Conservation (phyloP, 2,888 invertebrate species). For the Trachelus tabidus region DNA sequence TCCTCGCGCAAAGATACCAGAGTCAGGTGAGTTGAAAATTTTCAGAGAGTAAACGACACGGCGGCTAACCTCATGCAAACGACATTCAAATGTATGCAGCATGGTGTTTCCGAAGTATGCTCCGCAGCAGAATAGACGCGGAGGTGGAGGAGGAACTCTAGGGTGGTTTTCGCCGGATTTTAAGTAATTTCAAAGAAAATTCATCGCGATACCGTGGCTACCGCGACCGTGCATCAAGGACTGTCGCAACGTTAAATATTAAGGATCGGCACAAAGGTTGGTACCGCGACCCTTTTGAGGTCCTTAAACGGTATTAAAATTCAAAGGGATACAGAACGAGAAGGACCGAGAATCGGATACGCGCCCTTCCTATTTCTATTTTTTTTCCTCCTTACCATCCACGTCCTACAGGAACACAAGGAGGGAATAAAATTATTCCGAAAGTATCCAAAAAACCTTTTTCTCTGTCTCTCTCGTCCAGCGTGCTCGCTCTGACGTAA, state of each 20-base stretch:
- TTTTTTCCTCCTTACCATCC: not conserved
- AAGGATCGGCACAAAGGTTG: not conserved
- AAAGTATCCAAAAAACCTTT: not conserved
- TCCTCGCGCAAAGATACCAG: not conserved
- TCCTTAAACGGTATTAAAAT: not conserved
- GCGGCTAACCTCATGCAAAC: not conserved
- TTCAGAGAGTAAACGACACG: not conserved
- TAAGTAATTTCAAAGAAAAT: not conserved
- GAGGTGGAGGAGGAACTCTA: not conserved
- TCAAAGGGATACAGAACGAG: not conserved
- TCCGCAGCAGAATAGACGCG: not conserved
- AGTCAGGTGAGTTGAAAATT: not conserved
- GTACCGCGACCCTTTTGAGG: not conserved
- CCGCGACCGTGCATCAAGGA: not conserved
- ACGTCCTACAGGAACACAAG: not conserved
- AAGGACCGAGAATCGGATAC: not conserved
- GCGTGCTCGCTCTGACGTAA: not conserved
- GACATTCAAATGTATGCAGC: not conserved
- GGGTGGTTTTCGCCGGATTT: not conserved
- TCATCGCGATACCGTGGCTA: not conserved
- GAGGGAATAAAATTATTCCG: not conserved
- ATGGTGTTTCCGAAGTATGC: not conserved
- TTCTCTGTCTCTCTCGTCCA: not conserved
- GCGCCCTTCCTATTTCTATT: not conserved
- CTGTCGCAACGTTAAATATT: not conserved